Evolutionary conservation across 2,113 vertebrate genomes (phyloP), one percentile per base, ranked within the genome.

Genomic region (Myrmophylax atrothorax): DNA sequence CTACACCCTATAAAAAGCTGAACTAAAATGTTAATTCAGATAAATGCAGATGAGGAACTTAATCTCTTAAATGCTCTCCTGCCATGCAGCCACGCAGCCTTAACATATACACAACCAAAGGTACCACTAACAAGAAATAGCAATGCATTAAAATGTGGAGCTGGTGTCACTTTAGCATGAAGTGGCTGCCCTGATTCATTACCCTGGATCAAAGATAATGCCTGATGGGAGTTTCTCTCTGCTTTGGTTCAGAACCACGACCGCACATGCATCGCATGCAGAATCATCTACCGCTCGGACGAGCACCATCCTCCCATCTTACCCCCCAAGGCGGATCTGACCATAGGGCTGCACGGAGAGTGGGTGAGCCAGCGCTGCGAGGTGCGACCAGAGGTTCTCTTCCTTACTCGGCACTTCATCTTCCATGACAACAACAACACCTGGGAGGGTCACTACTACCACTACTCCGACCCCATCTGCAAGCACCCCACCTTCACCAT

Each of bases 281-380:
- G 98, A 5, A 99, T 99, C 97, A 99, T 99, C 96, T 98, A 97
- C 83, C 98, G 98, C 40, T 99, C 99, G 0, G 99, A 99, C 0
- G 99, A 99, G 96, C 97, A 99, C 80, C 99, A 98, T 81, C 99
- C 99, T 0, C 99, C 99, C 42, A 98, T 99, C 94, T 96, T 99
- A 73, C 98, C 99, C 17, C 99, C 98, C 3, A 98, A 98, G 47
- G 98, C 98, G 0, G 99, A 99, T 94, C 98, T 99, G 90, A 98
- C 98, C 2, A 98, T 99, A 3, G 98, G 98, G 8, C 94, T 99
- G 53, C 99, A 99, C 0, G 99, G 99, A 4, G 99, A 99, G 97
- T 99, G 99, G 99, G 99, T 99, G 94, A 99, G 99, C 96, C 99
- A 99, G 96, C 99, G 98, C 81, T 99, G 99, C 1, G 99, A 99